Base-by-base conservation (phyloP, 64 coral and sea anemone genomes). In the Pocillopora damicornis region DNA sequence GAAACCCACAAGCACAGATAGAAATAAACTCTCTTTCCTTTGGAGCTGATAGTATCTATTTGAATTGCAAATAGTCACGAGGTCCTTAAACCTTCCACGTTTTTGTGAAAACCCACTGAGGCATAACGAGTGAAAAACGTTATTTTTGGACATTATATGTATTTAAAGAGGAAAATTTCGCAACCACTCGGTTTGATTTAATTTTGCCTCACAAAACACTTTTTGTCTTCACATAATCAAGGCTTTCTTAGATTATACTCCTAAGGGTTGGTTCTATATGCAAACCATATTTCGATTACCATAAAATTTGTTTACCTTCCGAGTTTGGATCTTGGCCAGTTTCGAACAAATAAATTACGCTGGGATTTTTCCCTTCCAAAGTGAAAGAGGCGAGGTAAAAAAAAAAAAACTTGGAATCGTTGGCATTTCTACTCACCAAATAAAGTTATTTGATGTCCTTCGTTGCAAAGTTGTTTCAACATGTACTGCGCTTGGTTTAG, bases 401-500 rank as follows among this genome's bases (percentile, higher is more conserved):
- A 20, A 58, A 85, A 71, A 9, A 6, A 13, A 57, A 22, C 11
- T 38, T 23, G 57, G 25, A 85, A 26, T 17, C 22, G 78, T 13
- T 17, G 58, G 11, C 11, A 57, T 26, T 56, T 15, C 22, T 60
- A 93, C 94, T 88, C 88, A 96, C 94, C 94, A 73, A 96, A 96
- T 71, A 96, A 76, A 4, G 94, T 80, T 26, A 96, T 96, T 38
- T 93, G 91, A 79, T 96, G 94, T 62, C 91, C 94, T 61, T 93
- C 89, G 51, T 88, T 91, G 68, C 94, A 96, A 35, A 96, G 94
- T 57, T 96, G 94, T 80, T 92, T 93, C 26, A 96, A 15, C 63
- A 96, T 88, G 65, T 96, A 96, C 67, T 96, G 94, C 2, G 94
- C 94, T 77, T 96, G 94, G 63, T 81, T 89, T 4, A 96, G 91